These are phyloP conservation scores for Liodrosophila aerea DNA, from an alignment of 2,888 invertebrate genomes.

Conservation along the genomic window DNA sequence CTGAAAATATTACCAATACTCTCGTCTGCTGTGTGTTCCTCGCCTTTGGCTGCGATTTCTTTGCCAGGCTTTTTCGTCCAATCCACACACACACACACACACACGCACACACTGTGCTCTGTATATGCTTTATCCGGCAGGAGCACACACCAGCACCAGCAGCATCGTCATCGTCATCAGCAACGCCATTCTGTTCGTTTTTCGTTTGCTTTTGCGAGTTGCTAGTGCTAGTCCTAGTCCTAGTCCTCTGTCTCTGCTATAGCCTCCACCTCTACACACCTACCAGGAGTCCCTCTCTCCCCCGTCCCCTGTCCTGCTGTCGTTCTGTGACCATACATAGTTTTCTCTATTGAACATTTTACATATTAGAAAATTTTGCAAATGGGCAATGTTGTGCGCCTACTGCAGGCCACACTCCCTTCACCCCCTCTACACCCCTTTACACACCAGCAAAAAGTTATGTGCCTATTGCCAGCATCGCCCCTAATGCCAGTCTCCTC, in stretches of 20 bases:
- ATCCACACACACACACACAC: conserved; percentile 21
- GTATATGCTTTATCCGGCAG: neutral
- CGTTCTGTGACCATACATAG: conserved; percentile 64
- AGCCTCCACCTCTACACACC: conserved; percentile 2
- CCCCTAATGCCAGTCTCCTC: neutral
- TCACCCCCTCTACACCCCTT: neutral
- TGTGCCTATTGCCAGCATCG: conserved; percentile 46
- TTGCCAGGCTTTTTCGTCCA: conserved; percentile 64
- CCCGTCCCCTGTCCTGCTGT: conserved; percentile 17
- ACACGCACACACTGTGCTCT: too few relatives aligned
- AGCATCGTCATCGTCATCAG: conserved; percentile 36
- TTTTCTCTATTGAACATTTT: conserved; percentile 78
- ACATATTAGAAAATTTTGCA: conserved; percentile 78
- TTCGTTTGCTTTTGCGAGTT: conserved; percentile 58
- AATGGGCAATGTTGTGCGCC: conserved; percentile 66
- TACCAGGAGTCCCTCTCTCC: too few relatives aligned
- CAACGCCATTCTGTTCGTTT: conserved; percentile 49
- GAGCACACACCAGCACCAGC: conserved; percentile 12
- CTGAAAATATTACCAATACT: conserved; percentile 55
- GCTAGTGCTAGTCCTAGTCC: conserved; percentile 2
- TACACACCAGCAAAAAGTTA: conserved; percentile 62
- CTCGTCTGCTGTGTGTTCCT: conserved; percentile 22
- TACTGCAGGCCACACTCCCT: conserved; percentile 24
- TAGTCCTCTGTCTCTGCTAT: conserved; percentile 9
- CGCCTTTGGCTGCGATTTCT: conserved; percentile 71